Base-by-base conservation (phyloP, 2,888 invertebrate species). In the Drosophila barbarae region DNA sequence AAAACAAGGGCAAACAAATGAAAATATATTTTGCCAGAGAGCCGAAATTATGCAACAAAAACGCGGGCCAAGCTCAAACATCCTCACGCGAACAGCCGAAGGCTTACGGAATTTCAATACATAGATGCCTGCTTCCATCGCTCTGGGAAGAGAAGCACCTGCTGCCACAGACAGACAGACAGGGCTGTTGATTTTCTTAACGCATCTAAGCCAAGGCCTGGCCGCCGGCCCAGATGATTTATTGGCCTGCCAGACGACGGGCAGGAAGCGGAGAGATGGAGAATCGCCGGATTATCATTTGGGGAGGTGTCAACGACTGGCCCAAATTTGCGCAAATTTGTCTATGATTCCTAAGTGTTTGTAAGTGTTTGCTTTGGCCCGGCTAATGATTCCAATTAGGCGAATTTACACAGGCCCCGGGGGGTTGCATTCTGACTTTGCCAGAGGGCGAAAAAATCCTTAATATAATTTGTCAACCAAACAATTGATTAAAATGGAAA, bases 161-260 rank as follows among this genome's bases (percentile, higher is more conserved):
- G 79, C 85, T 85, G 85, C 74, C 75, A 69, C 47, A 64, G 81
- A 57, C 81, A 65, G 63, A 68, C 71, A 26, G 26, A 26, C 30
- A 12, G 71, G 77, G 69, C 80, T 82, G 77, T 79, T 84, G 84
- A 84, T 84, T 84, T 82, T 69, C 69, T 71, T 66, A 83, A 80
- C 84, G 82, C 84, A 80, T 74, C 83, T 85, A 80, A 80, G 79
- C 79, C 79, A 85, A 83, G 76, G 79, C 83, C 46, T 50, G 67
- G 65, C 42, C 69, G 60, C 64, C 73, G 55, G 77, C n/a, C 59
- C 53, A 60, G 81, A 80, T 80, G 85, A 80, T 80, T 80, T 80
- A 80, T 80, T 80, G 80, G 85, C 77, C 73, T 58, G 59, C 42
- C 56, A 61, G 52, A 28, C 52, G 41, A 21, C 30, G 9, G 54